Conservation (phyloP, 1,140 invertebrate genomes). For the Vanessa tameamea region DNA sequence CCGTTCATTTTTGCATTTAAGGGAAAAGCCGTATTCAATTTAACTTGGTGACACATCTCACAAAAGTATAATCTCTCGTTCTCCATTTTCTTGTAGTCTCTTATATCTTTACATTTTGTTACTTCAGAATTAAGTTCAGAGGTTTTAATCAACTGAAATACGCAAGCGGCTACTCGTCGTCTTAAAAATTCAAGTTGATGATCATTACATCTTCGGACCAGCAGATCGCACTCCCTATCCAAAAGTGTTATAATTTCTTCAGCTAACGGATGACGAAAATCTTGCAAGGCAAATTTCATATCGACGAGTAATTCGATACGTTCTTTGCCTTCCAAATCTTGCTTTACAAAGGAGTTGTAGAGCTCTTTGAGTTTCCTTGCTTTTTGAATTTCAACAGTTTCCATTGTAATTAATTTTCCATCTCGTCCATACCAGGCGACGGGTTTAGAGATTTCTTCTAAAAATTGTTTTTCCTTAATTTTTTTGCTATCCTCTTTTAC, state of each 20-base stretch:
- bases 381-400: constrained; percentile 84
- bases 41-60: constrained; percentile 80
- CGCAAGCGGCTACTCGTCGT: constrained; percentile 80
- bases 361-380: constrained; percentile 83
- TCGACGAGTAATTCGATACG: constrained; percentile 82
- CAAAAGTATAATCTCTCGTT: constrained; percentile 79
- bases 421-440: constrained; percentile 83
- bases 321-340: constrained; percentile 75
- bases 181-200: constrained; percentile 81
- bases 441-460: constrained; percentile 83
- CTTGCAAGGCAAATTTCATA: constrained; percentile 80
- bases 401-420: constrained; percentile 82
- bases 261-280: constrained; percentile 80
- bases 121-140: constrained; percentile 80
- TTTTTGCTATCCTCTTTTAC: constrained; percentile 80
- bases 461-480: constrained; percentile 81
- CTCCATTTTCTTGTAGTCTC: constrained; percentile 77
- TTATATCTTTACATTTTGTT: constrained; percentile 76
- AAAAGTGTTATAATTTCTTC: constrained; percentile 82
- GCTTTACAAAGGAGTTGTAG: constrained; percentile 80
- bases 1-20: constrained; percentile 70
- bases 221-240: constrained; percentile 83
- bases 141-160: constrained; percentile 80
- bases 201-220: constrained; percentile 76
- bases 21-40: constrained; percentile 78